Conservation (phyloP, 2,888 invertebrate species). For the Ferdinandea cuprea region DNA sequence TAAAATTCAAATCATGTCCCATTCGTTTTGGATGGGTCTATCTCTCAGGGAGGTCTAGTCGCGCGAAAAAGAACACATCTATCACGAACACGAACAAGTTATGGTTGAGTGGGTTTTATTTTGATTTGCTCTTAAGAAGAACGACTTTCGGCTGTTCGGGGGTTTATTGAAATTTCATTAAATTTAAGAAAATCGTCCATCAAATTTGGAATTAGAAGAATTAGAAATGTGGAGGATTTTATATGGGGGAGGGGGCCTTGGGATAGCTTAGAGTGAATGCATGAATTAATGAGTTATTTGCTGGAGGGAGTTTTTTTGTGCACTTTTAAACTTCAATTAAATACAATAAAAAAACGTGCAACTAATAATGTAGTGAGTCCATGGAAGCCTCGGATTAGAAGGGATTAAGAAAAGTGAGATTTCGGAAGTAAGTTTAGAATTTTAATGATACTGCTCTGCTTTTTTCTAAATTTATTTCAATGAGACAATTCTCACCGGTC, state of each 20-base stretch:
- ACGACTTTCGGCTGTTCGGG: not conserved
- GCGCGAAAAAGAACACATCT: constrained; percentile 40
- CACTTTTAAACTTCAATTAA: no score
- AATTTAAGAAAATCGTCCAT: not conserved
- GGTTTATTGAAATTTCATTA: not conserved
- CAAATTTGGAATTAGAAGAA: not conserved
- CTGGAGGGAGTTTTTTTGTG: no score
- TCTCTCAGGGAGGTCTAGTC: constrained; percentile 37
- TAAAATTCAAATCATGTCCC: constrained; percentile 63
- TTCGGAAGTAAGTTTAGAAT: no score
- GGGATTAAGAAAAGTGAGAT: no score
- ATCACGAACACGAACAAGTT: constrained; percentile 28
- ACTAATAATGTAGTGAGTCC: no score
- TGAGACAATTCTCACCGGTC: no score
- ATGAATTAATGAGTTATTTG: no score
- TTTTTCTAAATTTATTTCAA: no score
- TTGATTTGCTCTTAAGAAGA: constrained; percentile 42
- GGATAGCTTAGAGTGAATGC: no score
- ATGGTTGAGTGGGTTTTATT: constrained; percentile 67
- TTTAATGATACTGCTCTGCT: no score
- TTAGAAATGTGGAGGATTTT: not conserved
- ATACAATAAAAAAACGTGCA: no score
- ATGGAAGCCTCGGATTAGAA: no score
- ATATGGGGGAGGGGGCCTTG: not conserved
- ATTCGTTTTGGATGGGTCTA: constrained; percentile 7